These are phyloP conservation scores for Hartigia nigra DNA, from an alignment of 2,888 invertebrate genomes.

Conservation along the genomic window DNA sequence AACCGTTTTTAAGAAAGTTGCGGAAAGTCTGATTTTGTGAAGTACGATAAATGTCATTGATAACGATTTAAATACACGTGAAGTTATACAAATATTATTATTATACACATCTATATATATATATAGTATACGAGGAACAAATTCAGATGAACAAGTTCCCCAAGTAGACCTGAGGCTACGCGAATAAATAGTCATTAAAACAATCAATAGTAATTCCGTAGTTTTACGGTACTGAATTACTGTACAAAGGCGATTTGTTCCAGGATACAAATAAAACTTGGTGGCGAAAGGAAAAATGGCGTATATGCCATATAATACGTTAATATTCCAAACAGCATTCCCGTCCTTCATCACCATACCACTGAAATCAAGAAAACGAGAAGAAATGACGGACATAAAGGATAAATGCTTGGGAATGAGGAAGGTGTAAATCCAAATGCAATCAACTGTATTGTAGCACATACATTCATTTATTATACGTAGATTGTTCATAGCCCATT, in stretches of 20 bases:
- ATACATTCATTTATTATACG: slow-evolving; percentile 65
- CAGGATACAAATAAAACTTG: neutral
- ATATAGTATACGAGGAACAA: neutral
- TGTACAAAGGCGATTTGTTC: neutral
- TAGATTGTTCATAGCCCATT: slow-evolving; percentile 65
- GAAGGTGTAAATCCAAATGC: neutral
- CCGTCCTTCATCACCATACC: neutral
- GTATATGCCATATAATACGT: neutral
- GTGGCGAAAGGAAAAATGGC: neutral
- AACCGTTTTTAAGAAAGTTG: neutral
- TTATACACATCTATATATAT: too few relatives aligned
- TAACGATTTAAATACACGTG: neutral
- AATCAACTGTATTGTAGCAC: slow-evolving; percentile 48
- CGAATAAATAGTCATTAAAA: too few relatives aligned
- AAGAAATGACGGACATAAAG: neutral
- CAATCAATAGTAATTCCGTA: too few relatives aligned
- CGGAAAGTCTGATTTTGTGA: neutral
- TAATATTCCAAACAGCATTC: neutral
- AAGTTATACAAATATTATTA: neutral
- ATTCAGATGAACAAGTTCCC: neutral
- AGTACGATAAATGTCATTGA: neutral
- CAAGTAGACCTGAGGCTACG: too few relatives aligned
- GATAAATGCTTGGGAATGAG: neutral
- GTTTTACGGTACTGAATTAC: neutral
- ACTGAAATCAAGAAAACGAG: neutral